Conservation (phyloP, 2,888 invertebrate species). For the Leucozona laternaria region DNA sequence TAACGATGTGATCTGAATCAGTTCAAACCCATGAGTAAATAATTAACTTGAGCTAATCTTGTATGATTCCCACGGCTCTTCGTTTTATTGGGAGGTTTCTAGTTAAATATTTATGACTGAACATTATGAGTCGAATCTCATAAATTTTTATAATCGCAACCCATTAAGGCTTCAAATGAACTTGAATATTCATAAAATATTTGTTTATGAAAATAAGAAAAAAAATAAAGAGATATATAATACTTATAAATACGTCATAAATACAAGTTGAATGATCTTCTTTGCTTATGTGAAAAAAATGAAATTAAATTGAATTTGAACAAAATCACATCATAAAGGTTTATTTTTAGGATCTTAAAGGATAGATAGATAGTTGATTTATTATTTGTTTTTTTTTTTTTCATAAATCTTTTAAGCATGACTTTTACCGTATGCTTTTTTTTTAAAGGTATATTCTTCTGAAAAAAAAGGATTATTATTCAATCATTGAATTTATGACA, state of each 20-base stretch:
- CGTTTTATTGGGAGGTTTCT: background rate
- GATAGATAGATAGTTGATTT: too few relatives aligned
- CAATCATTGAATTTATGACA: background rate
- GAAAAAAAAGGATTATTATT: background rate
- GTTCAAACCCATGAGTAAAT: conserved; percentile 5
- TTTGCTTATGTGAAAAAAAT: background rate
- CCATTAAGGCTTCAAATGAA: conserved; percentile 10
- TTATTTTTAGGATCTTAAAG: too few relatives aligned
- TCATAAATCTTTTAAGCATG: too few relatives aligned
- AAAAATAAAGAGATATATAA: background rate
- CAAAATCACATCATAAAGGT: background rate
- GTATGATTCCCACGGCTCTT: conserved; percentile 7
- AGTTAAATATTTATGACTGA: background rate
- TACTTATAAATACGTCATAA: too few relatives aligned
- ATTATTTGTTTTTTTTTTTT: too few relatives aligned
- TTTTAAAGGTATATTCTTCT: background rate
- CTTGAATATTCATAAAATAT: conserved; percentile 13
- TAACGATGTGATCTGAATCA: conserved; percentile 22
- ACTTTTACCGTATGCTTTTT: too few relatives aligned
- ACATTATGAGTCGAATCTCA: background rate
- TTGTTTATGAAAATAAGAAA: background rate
- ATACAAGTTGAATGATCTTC: background rate
- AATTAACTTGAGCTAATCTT: conserved; percentile 14
- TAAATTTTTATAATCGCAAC: conserved; percentile 17
- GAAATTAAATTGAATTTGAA: too few relatives aligned